phyloP scores from a whole-genome alignment of 2,888 invertebrate species.

The Torymus auratus region DNA sequence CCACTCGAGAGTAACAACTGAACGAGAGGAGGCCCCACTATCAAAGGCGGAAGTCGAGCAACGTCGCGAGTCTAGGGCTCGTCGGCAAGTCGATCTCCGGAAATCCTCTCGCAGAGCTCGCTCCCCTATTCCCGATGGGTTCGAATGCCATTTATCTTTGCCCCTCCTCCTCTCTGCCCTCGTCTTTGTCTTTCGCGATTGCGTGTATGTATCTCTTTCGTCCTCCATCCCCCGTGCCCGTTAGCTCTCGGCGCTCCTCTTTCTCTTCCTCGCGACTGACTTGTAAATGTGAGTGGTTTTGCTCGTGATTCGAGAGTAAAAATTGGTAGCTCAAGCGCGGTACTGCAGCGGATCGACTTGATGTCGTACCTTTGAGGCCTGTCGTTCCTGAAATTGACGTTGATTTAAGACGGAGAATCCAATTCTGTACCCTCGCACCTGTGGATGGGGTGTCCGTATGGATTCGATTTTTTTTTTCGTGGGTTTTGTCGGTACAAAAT shows the following conservation, averaged over 20 bases:
- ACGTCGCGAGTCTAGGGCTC: neutral
- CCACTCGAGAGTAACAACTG: too few species aligned
- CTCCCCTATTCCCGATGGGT: slow-evolving; percentile 43
- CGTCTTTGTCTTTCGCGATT: slow-evolving; percentile 32
- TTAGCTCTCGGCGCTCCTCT: neutral
- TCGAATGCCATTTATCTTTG: slow-evolving; percentile 53
- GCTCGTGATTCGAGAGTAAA: neutral
- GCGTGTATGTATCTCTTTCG: slow-evolving; percentile 6
- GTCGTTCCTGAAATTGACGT: too few species aligned
- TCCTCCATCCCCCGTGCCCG: slow-evolving; percentile 31
- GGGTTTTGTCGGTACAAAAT: too few species aligned
- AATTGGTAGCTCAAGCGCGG: too few species aligned
- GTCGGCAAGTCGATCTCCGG: slow-evolving; percentile 32
- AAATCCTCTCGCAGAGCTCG: slow-evolving; percentile 41
- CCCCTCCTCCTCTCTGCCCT: neutral
- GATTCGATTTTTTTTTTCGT: too few species aligned
- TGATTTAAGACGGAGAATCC: too few species aligned
- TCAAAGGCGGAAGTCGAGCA: slow-evolving; percentile 39
- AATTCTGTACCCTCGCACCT: too few species aligned
- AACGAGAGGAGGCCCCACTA: neutral
- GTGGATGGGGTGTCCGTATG: too few species aligned
- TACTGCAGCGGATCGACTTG: too few species aligned
- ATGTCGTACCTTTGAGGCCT: too few species aligned
- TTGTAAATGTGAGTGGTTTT: slow-evolving; percentile 24
- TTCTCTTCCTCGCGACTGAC: slow-evolving; percentile 23